These are phyloP conservation scores for Antheraea assamensis DNA, from an alignment of 2,888 invertebrate genomes.

Conservation along the genomic window DNA sequence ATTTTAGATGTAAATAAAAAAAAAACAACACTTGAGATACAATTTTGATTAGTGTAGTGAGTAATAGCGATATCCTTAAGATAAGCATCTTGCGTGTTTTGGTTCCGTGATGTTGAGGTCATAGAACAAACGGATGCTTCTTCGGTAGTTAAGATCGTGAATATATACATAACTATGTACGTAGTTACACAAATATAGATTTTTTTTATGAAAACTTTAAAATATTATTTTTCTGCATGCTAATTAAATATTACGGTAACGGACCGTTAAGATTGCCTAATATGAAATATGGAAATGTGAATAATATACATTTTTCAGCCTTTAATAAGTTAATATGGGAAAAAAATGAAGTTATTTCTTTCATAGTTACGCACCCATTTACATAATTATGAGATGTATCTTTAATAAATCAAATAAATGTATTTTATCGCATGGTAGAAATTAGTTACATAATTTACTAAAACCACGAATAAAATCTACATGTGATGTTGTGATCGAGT, in stretches of 20 bases:
- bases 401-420: neutral
- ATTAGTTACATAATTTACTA: neutral
- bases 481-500: neutral
- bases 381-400: neutral
- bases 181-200: neutral
- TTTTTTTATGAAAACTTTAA: no score
- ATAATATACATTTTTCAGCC: no score
- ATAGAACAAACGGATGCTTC: slow-evolving; percentile 59
- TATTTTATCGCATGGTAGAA: neutral
- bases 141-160: slow-evolving; percentile 25
- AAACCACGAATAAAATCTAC: neutral
- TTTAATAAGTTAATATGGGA: no score
- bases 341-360: no score
- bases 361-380: neutral
- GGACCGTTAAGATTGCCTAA: no score
- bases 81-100: slow-evolving; percentile 53
- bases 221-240: no score
- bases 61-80: slow-evolving; percentile 48
- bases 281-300: no score
- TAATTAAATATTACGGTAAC: no score
- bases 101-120: slow-evolving; percentile 65
- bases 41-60: slow-evolving; percentile 44
- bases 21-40: slow-evolving; percentile 33
- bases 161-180: neutral
- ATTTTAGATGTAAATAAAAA: neutral